Percentiles rank a stretch among this genome's conserved stretches.
Evolutionary conservation across 2,888 invertebrate genomes (phyloP).

Genomic region (Agrotis puta): DNA sequence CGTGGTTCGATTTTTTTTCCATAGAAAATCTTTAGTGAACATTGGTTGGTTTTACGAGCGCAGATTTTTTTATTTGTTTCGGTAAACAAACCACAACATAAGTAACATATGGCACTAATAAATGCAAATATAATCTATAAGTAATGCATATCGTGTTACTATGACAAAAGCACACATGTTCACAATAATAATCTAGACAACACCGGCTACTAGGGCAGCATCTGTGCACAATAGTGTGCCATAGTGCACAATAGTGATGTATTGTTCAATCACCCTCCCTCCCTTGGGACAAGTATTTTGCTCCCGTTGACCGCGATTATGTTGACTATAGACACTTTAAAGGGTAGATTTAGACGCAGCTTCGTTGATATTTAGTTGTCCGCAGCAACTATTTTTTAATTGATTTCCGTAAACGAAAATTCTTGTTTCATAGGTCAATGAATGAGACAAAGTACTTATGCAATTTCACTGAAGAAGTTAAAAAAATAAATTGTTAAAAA

Average conservation of each 20-base stretch:
- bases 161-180: constrained; percentile 69
- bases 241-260: constrained; percentile 75
- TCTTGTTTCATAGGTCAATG: not conserved
- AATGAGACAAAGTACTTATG: not conserved
- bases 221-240: constrained; percentile 80
- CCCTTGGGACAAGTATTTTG: constrained; percentile 69
- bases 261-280: constrained; percentile 64
- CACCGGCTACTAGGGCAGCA: constrained; percentile 72
- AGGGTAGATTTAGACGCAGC: constrained; percentile 28
- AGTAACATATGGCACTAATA: constrained; percentile 49
- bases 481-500: not conserved
- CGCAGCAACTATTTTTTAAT: not conserved
- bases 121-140: constrained; percentile 36
- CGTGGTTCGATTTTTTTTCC: no score
- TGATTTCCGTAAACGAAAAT: not conserved
- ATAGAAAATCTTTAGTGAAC: no score
- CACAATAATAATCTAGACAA: constrained; percentile 66
- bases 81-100: not conserved
- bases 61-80: not conserved
- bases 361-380: not conserved
- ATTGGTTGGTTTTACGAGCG: not conserved
- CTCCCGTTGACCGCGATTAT: constrained; percentile 63
- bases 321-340: constrained; percentile 29
- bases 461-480: not conserved
- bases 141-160: constrained; percentile 58